Evolutionary conservation across 2,113 vertebrate species (phyloP).

Genomic region (Pangasianodon gigas): DNA sequence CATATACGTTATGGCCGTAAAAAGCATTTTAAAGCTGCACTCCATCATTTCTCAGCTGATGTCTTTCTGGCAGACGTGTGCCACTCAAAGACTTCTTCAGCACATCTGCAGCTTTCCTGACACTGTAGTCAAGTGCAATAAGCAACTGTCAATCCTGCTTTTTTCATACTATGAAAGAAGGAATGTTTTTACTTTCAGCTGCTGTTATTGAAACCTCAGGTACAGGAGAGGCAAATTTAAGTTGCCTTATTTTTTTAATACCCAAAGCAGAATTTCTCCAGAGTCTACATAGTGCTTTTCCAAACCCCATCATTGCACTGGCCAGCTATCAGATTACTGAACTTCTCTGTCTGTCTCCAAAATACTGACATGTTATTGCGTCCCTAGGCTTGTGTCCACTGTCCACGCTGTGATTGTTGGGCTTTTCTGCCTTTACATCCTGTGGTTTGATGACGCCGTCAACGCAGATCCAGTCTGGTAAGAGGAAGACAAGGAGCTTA

Average conservation of each 20-base stretch:
- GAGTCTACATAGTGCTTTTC: background rate
- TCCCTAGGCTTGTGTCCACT: conserved; percentile 73
- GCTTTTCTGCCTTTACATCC: conserved; percentile 78
- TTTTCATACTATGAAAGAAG: background rate
- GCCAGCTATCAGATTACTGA: background rate
- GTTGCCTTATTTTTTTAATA: background rate
- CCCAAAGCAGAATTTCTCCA: background rate
- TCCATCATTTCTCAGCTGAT: background rate
- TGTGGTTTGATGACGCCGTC: conserved; percentile 76
- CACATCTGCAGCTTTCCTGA: background rate
- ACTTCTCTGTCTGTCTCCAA: background rate
- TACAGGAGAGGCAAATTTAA: background rate
- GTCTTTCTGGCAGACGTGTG: background rate
- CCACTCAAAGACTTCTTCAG: background rate
- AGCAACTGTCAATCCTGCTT: background rate
- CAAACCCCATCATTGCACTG: background rate
- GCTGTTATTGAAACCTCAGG: background rate
- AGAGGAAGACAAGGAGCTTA: conserved; percentile 53
- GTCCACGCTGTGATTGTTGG: conserved; percentile 78
- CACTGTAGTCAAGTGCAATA: background rate
- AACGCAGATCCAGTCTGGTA: conserved; percentile 81
- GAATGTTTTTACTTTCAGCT: background rate
- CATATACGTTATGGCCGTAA: background rate
- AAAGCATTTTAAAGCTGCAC: background rate
- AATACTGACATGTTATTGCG: conserved; percentile 7